Evolutionary conservation across 2,113 vertebrate species (phyloP).

Genomic region (Cryptomyrus ogoouensis): DNA sequence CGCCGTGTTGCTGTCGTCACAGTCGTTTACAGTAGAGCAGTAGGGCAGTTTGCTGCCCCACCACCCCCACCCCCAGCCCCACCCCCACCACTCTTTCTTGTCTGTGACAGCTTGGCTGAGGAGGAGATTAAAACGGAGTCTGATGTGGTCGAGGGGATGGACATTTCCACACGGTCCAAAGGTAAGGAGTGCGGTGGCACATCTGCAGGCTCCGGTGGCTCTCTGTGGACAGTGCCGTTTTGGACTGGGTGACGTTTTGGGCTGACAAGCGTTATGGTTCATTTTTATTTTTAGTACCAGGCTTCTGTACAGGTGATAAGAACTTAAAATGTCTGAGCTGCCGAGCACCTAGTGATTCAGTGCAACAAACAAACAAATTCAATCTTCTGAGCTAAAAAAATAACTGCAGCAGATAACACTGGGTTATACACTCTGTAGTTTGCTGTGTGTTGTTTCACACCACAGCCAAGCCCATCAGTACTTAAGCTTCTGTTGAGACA

Average conservation of each 20-base stretch:
- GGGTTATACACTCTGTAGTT: background rate
- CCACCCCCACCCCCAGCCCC: background rate
- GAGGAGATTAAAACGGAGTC: conserved; percentile 81
- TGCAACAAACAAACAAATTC: background rate
- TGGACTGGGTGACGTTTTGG: background rate
- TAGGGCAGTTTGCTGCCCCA: background rate
- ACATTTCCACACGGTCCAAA: conserved; percentile 96
- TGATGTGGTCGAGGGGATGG: conserved; percentile 85
- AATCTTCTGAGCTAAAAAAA: background rate
- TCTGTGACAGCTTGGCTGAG: conserved; percentile 55
- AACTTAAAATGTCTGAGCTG: background rate
- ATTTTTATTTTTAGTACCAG: background rate
- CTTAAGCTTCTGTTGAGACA: background rate
- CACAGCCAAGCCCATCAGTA: background rate
- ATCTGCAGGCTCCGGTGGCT: background rate
- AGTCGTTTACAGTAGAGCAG: background rate
- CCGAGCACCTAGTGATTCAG: background rate
- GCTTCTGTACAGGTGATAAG: background rate
- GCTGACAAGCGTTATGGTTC: background rate
- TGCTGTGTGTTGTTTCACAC: background rate
- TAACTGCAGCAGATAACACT: background rate
- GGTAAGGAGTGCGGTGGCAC: conserved; percentile 57
- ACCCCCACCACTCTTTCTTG: background rate
- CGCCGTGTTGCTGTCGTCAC: background rate
- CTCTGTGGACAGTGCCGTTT: background rate